Percentiles rank a stretch among this genome's conserved stretches.
Conservation (phyloP, 2,113 vertebrate genomes). For the Peucedramus taeniatus region DNA sequence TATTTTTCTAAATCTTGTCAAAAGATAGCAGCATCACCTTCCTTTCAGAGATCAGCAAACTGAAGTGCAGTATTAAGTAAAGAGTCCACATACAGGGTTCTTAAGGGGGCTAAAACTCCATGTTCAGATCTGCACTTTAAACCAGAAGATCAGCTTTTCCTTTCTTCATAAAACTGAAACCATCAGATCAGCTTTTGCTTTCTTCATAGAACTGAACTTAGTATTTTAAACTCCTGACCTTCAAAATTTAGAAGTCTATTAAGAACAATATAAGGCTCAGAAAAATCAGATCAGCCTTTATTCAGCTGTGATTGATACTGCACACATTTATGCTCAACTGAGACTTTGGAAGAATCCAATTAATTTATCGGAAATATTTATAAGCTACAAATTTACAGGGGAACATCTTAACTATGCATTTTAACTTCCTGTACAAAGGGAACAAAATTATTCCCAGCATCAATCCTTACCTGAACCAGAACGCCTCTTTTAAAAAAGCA, state of each 20-base stretch:
- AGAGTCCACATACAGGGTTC: accelerated
- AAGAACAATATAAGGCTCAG: neutral
- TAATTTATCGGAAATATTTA: neutral
- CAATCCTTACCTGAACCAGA: neutral
- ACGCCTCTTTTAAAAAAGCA: neutral
- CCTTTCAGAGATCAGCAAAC: neutral
- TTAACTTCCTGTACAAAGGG: neutral
- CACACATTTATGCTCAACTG: neutral
- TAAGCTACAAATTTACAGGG: neutral
- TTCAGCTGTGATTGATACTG: neutral
- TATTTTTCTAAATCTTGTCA: neutral
- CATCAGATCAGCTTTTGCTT: neutral
- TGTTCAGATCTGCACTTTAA: neutral
- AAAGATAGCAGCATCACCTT: neutral
- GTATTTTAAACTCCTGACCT: neutral
- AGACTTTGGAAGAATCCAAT: neutral
- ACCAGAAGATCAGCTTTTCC: neutral
- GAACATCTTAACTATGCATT: neutral
- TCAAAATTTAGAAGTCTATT: neutral
- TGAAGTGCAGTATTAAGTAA: neutral
- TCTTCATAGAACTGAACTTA: neutral
- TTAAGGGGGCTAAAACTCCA: neutral
- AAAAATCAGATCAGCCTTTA: neutral
- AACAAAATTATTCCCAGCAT: neutral
- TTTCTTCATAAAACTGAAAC: neutral